phyloP scores from a whole-genome alignment of 2,888 invertebrate species.

The Malthinus flaveolus region DNA sequence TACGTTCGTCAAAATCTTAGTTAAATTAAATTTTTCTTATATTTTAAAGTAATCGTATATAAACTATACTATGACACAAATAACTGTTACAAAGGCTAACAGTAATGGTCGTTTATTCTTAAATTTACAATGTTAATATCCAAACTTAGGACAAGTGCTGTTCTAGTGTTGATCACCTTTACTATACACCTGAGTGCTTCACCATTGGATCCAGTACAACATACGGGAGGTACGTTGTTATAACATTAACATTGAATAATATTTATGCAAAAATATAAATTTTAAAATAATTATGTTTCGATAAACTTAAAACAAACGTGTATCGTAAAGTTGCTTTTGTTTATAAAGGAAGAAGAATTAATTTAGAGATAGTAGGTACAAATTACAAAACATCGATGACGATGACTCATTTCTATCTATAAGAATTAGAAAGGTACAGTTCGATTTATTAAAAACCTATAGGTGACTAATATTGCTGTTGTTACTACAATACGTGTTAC shows the following conservation, averaged over 20 bases:
- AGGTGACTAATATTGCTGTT: too few relatives aligned
- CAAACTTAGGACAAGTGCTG: conserved; percentile 40
- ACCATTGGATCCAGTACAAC: conserved; percentile 45
- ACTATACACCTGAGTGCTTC: conserved; percentile 40
- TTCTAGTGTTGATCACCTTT: conserved; percentile 42
- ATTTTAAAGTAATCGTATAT: conserved; percentile 20
- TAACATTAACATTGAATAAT: not conserved
- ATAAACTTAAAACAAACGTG: too few relatives aligned
- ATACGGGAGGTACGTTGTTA: conserved; percentile 38
- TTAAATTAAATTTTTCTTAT: conserved; percentile 17
- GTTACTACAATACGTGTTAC: too few relatives aligned
- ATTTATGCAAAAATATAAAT: not conserved
- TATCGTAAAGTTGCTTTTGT: too few relatives aligned
- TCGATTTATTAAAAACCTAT: too few relatives aligned
- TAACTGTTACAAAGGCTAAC: conserved; percentile 36
- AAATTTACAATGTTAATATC: conserved; percentile 42
- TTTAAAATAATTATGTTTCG: too few relatives aligned
- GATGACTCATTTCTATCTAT: conserved; percentile 1
- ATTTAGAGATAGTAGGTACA: too few relatives aligned
- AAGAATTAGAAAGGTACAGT: too few relatives aligned
- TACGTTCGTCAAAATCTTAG: conserved; percentile 29
- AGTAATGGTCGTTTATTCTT: conserved; percentile 38
- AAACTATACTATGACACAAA: conserved; percentile 36
- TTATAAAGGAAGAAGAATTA: too few relatives aligned
- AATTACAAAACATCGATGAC: not conserved